These are phyloP conservation scores for Mormyrus lacerda DNA, from an alignment of 2,113 vertebrate species.

Conservation along the genomic window DNA sequence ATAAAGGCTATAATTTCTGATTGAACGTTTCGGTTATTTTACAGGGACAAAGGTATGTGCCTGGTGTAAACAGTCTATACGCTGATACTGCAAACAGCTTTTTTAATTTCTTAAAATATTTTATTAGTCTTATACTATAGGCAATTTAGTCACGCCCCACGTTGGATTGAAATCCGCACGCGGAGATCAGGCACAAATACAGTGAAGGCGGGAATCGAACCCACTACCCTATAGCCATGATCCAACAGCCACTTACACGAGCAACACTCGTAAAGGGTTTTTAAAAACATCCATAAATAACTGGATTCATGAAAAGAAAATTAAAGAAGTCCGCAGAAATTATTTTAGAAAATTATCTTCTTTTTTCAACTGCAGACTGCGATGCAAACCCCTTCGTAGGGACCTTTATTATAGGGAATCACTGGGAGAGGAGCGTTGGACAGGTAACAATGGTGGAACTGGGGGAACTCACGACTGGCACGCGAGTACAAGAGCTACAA, in stretches of 20 bases:
- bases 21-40: not conserved
- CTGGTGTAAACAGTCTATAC: not conserved
- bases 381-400: too few species aligned
- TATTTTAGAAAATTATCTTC: not conserved
- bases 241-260: not conserved
- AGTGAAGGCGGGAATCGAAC: not conserved
- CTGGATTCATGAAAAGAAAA: not conserved
- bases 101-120: not conserved
- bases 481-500: too few species aligned
- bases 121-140: not conserved
- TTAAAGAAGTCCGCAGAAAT: not conserved
- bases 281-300: not conserved
- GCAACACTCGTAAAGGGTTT: not conserved
- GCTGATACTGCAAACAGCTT: not conserved
- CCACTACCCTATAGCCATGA: not conserved
- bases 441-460: too few species aligned
- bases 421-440: too few species aligned
- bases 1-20: not conserved
- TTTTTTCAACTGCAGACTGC: not conserved
- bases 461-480: too few species aligned
- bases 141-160: not conserved
- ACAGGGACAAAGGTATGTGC: not conserved
- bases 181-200: not conserved
- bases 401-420: too few species aligned
- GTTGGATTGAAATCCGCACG: not conserved